Base-by-base conservation (phyloP, 2,888 invertebrate species). In the Xylocampa areola region DNA sequence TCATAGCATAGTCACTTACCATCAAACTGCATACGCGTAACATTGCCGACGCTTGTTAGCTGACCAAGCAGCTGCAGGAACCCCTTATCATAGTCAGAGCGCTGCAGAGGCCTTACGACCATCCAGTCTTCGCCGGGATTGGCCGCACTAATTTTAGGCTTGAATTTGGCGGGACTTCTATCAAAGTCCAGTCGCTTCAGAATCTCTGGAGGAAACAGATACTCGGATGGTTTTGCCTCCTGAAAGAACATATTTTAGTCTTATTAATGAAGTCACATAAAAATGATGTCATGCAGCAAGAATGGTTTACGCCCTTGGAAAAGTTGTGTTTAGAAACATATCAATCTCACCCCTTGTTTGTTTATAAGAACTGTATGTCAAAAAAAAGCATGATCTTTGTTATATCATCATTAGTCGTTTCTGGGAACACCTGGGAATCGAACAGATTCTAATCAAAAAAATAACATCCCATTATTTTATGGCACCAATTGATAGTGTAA, bases 61-160 rank as follows among this genome's bases (percentile, higher is more conserved):
- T 99, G 98, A 2, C 96, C 94, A 7, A 99, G 92, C 43, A 98
- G 90, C 75, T 97, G 95, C 48, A 98, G 84, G 81, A 97, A 98
- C 0, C 98, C 98, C 90, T 96, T 97, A 71, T 97, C 96, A 87
- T 96, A 98, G 83, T 98, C 98, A 0, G 95, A 95, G 40, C 96
- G 92, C 83, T 96, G 96, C 14, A 98, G 91, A 0, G 98, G 98
- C 69, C 98, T 95, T 19, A 98, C 96, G 8, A 95, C 88, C 77
- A 98, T 95, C 95, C 96, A 96, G 13, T 94, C 85, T 76, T 96
- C 96, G 1, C 97, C 97, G 0, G 97, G 97, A 58, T 95, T 90
- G 4, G 94, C 92, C 11, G 96, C 96, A 52, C 96, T 96, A 63
- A 97, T 96, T 55, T 94, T 94, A 7, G 97, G 96, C 75, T 95